Conservation (phyloP, 2,113 vertebrate genomes). For the Miniopterus natalensis region DNA sequence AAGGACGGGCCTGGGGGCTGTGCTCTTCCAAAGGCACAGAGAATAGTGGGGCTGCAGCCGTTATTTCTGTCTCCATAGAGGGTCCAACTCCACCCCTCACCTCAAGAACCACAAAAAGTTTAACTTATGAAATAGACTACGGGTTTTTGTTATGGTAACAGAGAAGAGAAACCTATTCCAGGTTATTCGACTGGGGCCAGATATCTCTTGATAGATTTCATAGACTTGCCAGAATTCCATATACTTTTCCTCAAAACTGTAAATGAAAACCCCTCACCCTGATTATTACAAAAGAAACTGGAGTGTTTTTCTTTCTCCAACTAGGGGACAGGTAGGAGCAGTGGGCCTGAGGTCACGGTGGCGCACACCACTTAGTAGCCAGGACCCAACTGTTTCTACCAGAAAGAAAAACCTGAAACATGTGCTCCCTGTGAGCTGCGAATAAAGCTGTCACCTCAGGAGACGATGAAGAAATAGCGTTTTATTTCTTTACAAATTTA, state of each 20-base stretch:
- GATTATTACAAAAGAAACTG: background rate
- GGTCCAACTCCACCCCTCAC: background rate
- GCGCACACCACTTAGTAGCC: accelerated
- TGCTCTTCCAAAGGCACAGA: background rate
- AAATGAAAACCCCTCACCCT: background rate
- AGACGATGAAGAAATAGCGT: constrained; percentile 81
- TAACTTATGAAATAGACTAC: background rate
- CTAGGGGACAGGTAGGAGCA: background rate
- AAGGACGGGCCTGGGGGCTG: background rate
- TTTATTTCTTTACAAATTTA: constrained; percentile 86
- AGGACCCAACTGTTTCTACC: background rate
- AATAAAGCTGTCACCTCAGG: constrained; percentile 77
- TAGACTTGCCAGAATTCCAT: background rate
- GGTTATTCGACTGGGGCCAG: background rate
- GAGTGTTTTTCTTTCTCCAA: background rate
- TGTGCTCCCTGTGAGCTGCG: background rate
- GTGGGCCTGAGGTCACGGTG: background rate
- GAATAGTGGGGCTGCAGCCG: background rate
- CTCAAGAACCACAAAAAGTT: background rate
- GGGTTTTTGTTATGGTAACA: background rate
- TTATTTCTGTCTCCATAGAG: background rate
- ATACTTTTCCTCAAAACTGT: background rate
- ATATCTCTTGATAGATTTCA: background rate
- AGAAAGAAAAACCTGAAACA: background rate
- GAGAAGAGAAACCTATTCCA: background rate